These are phyloP conservation scores for Nyctibius bracteatus DNA, from an alignment of 2,113 vertebrate species.

Conservation along the genomic window DNA sequence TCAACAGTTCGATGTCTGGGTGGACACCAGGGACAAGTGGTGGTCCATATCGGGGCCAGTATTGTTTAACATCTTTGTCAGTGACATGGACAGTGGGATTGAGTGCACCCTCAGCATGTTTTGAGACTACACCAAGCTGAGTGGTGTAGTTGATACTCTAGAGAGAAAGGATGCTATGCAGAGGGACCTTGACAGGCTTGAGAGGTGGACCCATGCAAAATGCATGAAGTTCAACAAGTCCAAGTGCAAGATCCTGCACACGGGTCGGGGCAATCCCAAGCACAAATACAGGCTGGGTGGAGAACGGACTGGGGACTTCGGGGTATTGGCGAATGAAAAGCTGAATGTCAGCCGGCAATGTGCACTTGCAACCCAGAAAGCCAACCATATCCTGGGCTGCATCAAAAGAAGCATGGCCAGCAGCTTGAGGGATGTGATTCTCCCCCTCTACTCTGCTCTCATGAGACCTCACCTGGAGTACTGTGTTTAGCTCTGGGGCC, in stretches of 20 bases:
- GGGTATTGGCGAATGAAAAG: neutral
- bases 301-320: neutral
- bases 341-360: neutral
- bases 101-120: neutral
- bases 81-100: no score
- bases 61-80: neutral
- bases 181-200: neutral
- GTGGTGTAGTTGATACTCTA: no score
- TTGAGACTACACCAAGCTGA: neutral
- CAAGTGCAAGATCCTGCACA: neutral
- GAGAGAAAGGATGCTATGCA: neutral
- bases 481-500: no score
- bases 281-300: neutral
- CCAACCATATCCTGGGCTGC: no score
- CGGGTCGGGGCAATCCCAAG: neutral
- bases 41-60: neutral
- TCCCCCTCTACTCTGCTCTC: neutral
- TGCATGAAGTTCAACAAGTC: neutral
- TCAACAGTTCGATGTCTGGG: rapidly evolving
- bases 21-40: neutral
- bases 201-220: neutral
- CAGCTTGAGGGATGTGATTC: neutral
- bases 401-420: no score
- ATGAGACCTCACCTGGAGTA: neutral
- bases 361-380: neutral